Evolutionary conservation across 2,113 vertebrate species (phyloP), one percentile per base, ranked within the genome.

Genomic region (Orthonyx spaldingii): DNA sequence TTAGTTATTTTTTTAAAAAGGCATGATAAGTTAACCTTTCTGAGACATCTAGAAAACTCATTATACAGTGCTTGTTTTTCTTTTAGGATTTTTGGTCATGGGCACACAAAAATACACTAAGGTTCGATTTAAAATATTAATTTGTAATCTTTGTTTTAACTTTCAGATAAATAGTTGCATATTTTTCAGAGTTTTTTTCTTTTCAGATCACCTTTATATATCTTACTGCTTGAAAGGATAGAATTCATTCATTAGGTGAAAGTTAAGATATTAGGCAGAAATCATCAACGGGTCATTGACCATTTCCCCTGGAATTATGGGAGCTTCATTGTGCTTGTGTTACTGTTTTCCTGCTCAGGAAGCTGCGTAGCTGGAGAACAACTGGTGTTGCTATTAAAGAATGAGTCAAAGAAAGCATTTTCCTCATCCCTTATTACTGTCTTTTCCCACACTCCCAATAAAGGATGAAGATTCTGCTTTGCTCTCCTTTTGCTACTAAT

Each of bases 311-410:
- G 64, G 10, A 17, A 33, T 42, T 50, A 35, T 23, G 22, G 32
- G 18, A 56, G 2, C 14, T 26, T 49, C 13, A 41, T 49, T 35
- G 20, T 49, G 35, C 30, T 57, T 0, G 0, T 30, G 16, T 30
- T 75, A 24, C 37, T 57, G 10, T 57, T 57, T 57, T 50, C 52
- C 30, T 32, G 20, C 35, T 57, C 24, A 35, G 30, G 52, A 19
- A 11, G 3, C 0, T 0, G 10, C 5, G 10, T 30, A 49, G 20
- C 30, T 49, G 70, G 35, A 65, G 41, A 75, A 30, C 16, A 35
- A 26, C 20, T 47, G 15, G 10, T 39, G 10, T 19, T 41, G 9
- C 16, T 50, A 3, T 49, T 30, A 49, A 49, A 66, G 70, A 65
- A 35, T 0, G 2, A 35, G 30, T 57, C 20, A 57, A 49, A 66